Evolutionary conservation across 2,797 vertebrate genomes (phyloP), one percentile per base, ranked within the genome.

Genomic region (Mus spretus): DNA sequence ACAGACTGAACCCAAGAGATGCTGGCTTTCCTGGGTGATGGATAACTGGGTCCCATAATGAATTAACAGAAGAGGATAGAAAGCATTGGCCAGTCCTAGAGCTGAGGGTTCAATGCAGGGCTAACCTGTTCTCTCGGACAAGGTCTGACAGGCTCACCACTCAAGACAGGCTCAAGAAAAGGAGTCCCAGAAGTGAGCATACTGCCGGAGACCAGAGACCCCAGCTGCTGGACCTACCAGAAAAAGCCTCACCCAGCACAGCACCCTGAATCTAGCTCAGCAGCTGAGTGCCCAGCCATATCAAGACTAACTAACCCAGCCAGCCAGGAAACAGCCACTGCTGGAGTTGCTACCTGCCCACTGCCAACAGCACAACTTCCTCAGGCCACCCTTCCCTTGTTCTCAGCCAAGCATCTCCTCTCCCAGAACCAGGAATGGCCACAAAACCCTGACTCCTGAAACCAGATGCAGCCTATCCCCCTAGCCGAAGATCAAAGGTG

Each of bases 1-100:
- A 55, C 24, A 59, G 75, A 14, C 72, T 90, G 3, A 84, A 84
- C 34, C 72, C 59, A 88, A 95, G 65, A 31, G 78, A 95, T 70
- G 50, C 70, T 72, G 44, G 81, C 63, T 75, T 87, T 26, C 83
- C 9, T 3, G 6, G 78, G 31, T 82, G 31, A 59, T 67, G 50
- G 8, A 24, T 40, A 89, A 81, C 37, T 44, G 31, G 19, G 34
- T 3, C 24, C 65, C 65, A 24, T 14, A 3, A 53, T 72, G 1
- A 61, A 95, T 24, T 28, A 53, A 22, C 65, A 91, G 80, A 88
- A 94, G 61, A 72, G 13, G n/a, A 10, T 1, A 9, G 34, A 28
- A 47, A n/a, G 2, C 3, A 37, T 22, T 31, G 44, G 44, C 31
- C 44, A 57, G n/a, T 3, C 79, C 75, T 72, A 61, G 79, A n/a